These are phyloP conservation scores for Hoplodrina ambigua DNA, from an alignment of 2,888 invertebrate genomes.

Conservation along the genomic window DNA sequence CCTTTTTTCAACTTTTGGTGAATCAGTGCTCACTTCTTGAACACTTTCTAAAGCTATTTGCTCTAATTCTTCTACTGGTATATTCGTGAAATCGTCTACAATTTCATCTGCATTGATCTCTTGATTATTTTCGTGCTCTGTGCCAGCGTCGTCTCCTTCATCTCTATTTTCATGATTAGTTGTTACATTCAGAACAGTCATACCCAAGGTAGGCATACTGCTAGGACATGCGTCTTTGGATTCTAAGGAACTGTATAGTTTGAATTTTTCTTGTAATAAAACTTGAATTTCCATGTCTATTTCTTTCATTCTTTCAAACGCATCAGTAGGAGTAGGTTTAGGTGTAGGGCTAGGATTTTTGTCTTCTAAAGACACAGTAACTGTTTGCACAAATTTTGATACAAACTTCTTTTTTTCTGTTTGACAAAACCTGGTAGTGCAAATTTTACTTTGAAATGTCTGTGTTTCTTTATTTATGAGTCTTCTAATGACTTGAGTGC, in stretches of 20 bases:
- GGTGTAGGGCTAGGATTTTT: slow-evolving; percentile 58
- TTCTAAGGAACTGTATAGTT: slow-evolving; percentile 88
- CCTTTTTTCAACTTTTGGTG: slow-evolving; percentile 63
- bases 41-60: slow-evolving; percentile 82
- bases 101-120: slow-evolving; percentile 76
- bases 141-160: slow-evolving; percentile 30
- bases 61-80: slow-evolving; percentile 85
- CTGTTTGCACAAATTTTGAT: slow-evolving; percentile 77
- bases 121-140: slow-evolving; percentile 43
- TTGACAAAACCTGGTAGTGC: slow-evolving; percentile 71
- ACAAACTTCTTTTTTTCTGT: slow-evolving; percentile 71
- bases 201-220: slow-evolving; percentile 80
- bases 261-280: slow-evolving; percentile 90
- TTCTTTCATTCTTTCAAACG: slow-evolving; percentile 90
- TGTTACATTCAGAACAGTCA: slow-evolving; percentile 83
- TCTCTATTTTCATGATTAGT: slow-evolving; percentile 62
- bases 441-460: slow-evolving; percentile 67
- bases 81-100: slow-evolving; percentile 81
- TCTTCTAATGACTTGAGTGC: slow-evolving; percentile 76
- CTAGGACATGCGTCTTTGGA: slow-evolving; percentile 74
- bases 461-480: slow-evolving; percentile 74
- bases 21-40: slow-evolving; percentile 62
- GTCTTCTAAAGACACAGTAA: slow-evolving; percentile 66
- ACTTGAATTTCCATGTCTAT: slow-evolving; percentile 91
- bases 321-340: slow-evolving; percentile 71